Evolutionary conservation across 2,113 vertebrate genomes (phyloP).

Genomic region (Halcyon malimbica): DNA sequence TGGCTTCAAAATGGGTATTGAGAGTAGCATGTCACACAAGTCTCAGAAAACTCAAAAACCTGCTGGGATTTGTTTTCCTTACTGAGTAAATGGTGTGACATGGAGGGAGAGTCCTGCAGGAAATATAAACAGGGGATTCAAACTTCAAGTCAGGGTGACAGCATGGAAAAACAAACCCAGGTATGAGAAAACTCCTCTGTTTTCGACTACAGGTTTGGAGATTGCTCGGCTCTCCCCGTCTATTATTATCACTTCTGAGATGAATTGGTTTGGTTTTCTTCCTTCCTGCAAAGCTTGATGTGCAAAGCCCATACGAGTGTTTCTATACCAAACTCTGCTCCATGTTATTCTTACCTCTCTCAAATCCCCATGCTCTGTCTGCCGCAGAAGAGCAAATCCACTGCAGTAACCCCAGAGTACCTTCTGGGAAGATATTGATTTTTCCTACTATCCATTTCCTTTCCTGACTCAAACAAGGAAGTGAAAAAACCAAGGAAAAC

Average conservation of each 20-base stretch:
- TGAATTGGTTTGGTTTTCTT: neutral
- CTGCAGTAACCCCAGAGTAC: neutral
- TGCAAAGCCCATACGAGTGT: neutral
- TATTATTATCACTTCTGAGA: neutral
- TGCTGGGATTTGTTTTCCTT: conserved; percentile 1
- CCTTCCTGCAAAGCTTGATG: neutral
- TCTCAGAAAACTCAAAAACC: neutral
- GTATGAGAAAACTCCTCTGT: neutral
- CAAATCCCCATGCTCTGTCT: accelerated
- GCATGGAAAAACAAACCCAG: conserved; percentile 48
- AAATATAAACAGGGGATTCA: conserved; percentile 33
- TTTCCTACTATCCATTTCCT: neutral
- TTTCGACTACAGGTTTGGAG: neutral
- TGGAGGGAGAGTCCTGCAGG: conserved; percentile 20
- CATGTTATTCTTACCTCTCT: neutral
- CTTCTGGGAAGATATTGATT: neutral
- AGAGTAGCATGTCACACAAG: neutral
- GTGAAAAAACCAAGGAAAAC: conserved; percentile 19
- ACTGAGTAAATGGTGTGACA: conserved; percentile 4
- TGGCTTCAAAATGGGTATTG: neutral
- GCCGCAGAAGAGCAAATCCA: neutral
- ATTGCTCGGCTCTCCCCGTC: neutral
- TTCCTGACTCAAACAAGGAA: neutral
- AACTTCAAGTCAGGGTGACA: conserved; percentile 57
- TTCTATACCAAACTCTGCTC: neutral